Evolutionary conservation across 2,113 vertebrate genomes (phyloP), one percentile per base, ranked within the genome.

Genomic region (Sinocyclocheilus grahami): DNA sequence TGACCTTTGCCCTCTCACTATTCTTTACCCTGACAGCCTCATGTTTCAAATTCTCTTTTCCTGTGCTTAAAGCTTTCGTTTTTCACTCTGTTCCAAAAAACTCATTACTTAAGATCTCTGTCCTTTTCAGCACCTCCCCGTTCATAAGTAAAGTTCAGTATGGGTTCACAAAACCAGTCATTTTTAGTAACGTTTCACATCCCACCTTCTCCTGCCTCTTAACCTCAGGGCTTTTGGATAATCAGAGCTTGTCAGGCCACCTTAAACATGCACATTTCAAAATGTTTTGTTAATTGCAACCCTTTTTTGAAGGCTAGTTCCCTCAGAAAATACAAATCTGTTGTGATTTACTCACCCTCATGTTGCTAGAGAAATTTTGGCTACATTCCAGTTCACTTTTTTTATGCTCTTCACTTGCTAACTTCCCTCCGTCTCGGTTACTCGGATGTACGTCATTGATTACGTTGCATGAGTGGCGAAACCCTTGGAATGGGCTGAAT

Each of bases 141-240:
- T 42, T n/a, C 65, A 65, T 53, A 48, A 24, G 51, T 81, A 80
- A 78, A 85, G 55, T 39, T 4, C 18, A 48, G 24, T 16, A 37
- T 37, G 65, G 71, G 58, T 69, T 80, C 78, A 82, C 39, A 67
- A 46, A 89, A 75, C 51, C 69, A 48, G 63, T 60, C 71, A 13
- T 48, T n/a, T 33, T 53, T 65, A 39, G 69, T 58, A 39, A 63
- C 20, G 18, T 60, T 53, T 42, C 7, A 80, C 65, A 74, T 81
- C 65, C 42, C 46, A 33, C 20, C 33, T 78, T 74, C 27, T 85
- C 92, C 91, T 91, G 91, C 93, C 93, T 93, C 91, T 90, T 90
- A 93, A 93, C 92, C 94, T 95, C 94, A 95, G 94, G 94, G 92
- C 92, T 93, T 94, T 90, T 87, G 86, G 53, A 89, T 87, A 80